Evolutionary conservation across 2,797 vertebrate species (phyloP), one percentile per base, ranked within the genome.

Genomic region (Acanthopagrus latus): DNA sequence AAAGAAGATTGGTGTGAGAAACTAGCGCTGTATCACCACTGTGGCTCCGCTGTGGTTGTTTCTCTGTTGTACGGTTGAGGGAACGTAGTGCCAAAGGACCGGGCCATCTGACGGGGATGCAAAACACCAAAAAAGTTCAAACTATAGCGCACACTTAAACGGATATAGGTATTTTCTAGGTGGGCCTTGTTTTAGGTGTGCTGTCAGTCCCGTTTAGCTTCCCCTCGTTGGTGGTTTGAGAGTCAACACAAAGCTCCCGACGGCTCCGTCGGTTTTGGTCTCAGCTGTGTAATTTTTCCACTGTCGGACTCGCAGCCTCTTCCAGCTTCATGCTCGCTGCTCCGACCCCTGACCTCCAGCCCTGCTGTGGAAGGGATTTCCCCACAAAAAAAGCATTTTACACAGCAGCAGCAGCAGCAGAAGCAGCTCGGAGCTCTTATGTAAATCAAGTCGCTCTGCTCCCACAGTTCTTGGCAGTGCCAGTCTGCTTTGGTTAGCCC

Each of bases 391-490:
- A 67, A 78, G 78, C 75, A 25, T 72, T 71, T 33, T 7, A 33
- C 33, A 8, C 33, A 33, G 33, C 33, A 33, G 33, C 33, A 7
- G 33, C 33, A 29, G 29, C 29, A 33, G 58, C 59, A 69, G n/a
- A n/a, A n/a, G 75, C 79, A 71, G 71, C 78, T 80, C 44, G 0
- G 41, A 16, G 81, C 76, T 89, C 80, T 84, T 81, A 78, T 82
- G 89, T 90, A 84, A 88, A 87, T 66, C 75, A 76, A 29, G 64
- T 11, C 63, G 14, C 71, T 74, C 23, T 33, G 71, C 71, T 81
- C 12, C 6, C 63, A 11, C 55, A 68, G 58, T 29, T 86, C 75
- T 86, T 89, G 92, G 92, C 89, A 78, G 82, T 93, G 86, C 92
- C 92, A 88, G 82, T 48, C 80, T 23, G 64, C 54, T 89, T 80